Percentiles rank a stretch among this genome's conserved stretches.
Evolutionary conservation across 1,140 invertebrate genomes (phyloP).

Genomic region (Prorops nasuta): DNA sequence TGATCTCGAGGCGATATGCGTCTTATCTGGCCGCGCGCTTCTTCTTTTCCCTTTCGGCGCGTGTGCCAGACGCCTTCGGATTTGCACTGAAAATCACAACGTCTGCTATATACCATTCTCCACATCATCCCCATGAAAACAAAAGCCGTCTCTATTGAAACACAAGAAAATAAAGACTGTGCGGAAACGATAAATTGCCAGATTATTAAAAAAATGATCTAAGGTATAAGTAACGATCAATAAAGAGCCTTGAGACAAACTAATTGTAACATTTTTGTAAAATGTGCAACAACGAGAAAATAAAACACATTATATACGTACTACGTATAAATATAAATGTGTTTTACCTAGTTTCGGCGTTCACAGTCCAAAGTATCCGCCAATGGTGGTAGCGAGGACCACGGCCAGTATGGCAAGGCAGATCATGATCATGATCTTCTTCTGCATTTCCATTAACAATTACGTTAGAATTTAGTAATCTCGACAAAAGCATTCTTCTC

Average conservation of each 20-base stretch:
- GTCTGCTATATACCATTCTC: too few species aligned
- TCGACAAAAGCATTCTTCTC: too few species aligned
- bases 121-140: too few species aligned
- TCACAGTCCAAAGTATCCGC: slow-evolving; percentile 66
- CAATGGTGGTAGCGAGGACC: slow-evolving; percentile 75
- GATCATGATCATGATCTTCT: slow-evolving; percentile 99
- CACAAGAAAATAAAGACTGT: not conserved
- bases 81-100: not conserved
- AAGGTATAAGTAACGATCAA: not conserved
- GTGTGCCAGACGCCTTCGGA: not conserved
- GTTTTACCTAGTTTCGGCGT: slow-evolving; percentile 39
- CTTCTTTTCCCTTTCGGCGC: not conserved
- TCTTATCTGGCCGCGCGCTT: not conserved
- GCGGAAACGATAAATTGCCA: not conserved
- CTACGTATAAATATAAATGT: not conserved
- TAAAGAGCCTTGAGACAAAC: not conserved
- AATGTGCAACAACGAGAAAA: not conserved
- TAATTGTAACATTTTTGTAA: not conserved
- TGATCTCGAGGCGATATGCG: not conserved
- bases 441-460: slow-evolving; percentile 72
- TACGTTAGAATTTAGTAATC: slow-evolving; percentile 35
- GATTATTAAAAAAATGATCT: not conserved
- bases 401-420: slow-evolving; percentile 89
- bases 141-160: not conserved
- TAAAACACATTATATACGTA: slow-evolving; percentile 1